Evolutionary conservation across 2,888 invertebrate genomes (phyloP).

Genomic region (Rhyacophila evoluta): DNA sequence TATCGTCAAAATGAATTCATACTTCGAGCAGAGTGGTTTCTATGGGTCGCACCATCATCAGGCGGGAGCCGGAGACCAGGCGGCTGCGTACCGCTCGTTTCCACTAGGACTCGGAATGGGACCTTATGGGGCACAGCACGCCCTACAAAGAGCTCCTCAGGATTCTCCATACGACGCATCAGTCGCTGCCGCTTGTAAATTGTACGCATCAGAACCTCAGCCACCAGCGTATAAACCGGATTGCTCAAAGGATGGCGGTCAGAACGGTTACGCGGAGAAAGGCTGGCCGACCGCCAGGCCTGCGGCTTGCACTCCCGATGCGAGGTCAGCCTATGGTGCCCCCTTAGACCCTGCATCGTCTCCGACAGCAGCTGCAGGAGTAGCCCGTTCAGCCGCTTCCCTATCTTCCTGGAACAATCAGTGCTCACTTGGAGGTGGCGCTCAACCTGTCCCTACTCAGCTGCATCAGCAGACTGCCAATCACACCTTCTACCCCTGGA

Average conservation of each 20-base stretch:
- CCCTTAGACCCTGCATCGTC: constrained; percentile 82
- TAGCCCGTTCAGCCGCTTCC: constrained; percentile 66
- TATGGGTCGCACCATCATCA: constrained; percentile 93
- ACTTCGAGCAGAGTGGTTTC: constrained; percentile 96
- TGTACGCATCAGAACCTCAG: constrained; percentile 77
- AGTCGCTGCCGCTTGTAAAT: constrained; percentile 85
- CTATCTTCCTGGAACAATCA: constrained; percentile 85
- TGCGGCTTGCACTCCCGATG: constrained; percentile 91
- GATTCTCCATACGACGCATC: constrained; percentile 93
- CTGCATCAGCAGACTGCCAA: constrained; percentile 90
- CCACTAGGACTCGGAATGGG: constrained; percentile 88
- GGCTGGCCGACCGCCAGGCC: constrained; percentile 80
- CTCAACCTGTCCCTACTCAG: constrained; percentile 83
- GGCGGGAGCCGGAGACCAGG: constrained; percentile 78
- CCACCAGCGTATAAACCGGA: constrained; percentile 77
- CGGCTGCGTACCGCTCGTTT: constrained; percentile 83
- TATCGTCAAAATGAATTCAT: constrained; percentile 86
- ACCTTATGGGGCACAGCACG: constrained; percentile 87
- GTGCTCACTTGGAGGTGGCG: constrained; percentile 86
- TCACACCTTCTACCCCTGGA: constrained; percentile 98
- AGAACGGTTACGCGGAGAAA: constrained; percentile 77
- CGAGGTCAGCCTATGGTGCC: constrained; percentile 79
- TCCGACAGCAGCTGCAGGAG: constrained; percentile 73
- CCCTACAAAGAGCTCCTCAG: constrained; percentile 81
- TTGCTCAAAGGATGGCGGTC: constrained; percentile 77